Conservation (phyloP, 1,140 invertebrate genomes). For the Drosophila repletoides region DNA sequence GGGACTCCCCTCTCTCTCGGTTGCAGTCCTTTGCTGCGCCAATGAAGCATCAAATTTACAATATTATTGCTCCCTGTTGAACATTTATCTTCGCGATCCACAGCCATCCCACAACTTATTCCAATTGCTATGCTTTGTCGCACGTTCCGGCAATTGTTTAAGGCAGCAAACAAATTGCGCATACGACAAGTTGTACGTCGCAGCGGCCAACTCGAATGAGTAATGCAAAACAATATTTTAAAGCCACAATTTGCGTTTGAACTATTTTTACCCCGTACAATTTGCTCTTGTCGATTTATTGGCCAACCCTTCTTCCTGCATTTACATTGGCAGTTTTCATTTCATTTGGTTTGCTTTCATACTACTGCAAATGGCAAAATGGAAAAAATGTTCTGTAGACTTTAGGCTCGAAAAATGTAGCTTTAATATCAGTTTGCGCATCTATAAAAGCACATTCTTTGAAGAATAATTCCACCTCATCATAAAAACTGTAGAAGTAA, state of each 20-base stretch:
- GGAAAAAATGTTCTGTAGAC: too few species aligned
- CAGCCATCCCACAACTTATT: neutral
- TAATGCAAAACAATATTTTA: slow-evolving; percentile 23
- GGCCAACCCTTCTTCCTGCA: slow-evolving; percentile 47
- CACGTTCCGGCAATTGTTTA: slow-evolving; percentile 69
- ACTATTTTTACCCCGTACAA: slow-evolving; percentile 56
- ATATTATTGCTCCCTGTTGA: slow-evolving; percentile 76
- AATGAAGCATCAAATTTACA: slow-evolving; percentile 68
- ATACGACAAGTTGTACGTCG: slow-evolving; percentile 35
- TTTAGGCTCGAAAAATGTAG: too few species aligned
- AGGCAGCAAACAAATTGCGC: slow-evolving; percentile 63
- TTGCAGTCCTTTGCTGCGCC: slow-evolving; percentile 15
- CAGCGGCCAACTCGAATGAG: slow-evolving; percentile 14
- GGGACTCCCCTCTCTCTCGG: neutral
- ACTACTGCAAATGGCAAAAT: too few species aligned
- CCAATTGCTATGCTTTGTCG: slow-evolving; percentile 17
- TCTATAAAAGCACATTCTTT: too few species aligned
- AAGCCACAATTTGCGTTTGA: slow-evolving; percentile 47
- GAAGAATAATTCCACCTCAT: too few species aligned
- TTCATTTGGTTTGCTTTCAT: slow-evolving; percentile 19
- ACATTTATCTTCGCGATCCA: slow-evolving; percentile 56
- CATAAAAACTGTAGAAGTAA: too few species aligned
- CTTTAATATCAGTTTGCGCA: too few species aligned
- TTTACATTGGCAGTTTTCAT: neutral
- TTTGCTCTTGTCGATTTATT: slow-evolving; percentile 49